phyloP scores from a whole-genome alignment of 2,888 invertebrate species.

The Pharmacophagus antenor region DNA sequence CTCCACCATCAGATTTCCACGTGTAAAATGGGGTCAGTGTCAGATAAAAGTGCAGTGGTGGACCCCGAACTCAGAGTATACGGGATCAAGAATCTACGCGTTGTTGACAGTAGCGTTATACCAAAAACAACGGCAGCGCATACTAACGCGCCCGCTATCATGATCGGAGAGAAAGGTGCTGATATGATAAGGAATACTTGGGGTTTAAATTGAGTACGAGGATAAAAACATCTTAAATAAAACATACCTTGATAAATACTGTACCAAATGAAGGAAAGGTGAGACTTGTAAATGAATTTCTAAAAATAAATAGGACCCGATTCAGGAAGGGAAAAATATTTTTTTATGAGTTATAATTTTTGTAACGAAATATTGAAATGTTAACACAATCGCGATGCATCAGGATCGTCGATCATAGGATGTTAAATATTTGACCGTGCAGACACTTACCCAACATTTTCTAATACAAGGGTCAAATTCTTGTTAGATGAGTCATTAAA shows the following conservation, averaged over 20 bases:
- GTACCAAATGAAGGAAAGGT: background rate
- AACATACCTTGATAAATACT: background rate
- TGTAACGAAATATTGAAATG: background rate
- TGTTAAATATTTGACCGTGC: background rate
- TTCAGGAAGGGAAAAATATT: background rate
- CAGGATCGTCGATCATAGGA: no score
- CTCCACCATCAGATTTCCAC: slow-evolving; percentile 86
- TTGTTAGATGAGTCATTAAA: no score
- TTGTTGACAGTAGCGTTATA: slow-evolving; percentile 86
- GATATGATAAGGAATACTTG: slow-evolving; percentile 82
- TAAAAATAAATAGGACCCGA: background rate
- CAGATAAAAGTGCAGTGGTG: slow-evolving; percentile 82
- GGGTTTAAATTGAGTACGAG: slow-evolving; percentile 44
- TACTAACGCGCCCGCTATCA: slow-evolving; percentile 84
- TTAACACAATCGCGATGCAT: no score
- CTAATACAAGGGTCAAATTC: no score
- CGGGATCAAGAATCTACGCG: slow-evolving; percentile 82
- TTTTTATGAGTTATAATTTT: background rate
- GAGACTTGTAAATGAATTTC: background rate
- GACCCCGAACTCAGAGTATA: slow-evolving; percentile 82
- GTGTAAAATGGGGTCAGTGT: slow-evolving; percentile 84
- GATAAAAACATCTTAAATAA: no score
- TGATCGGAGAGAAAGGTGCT: slow-evolving; percentile 87
- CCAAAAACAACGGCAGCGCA: slow-evolving; percentile 84
- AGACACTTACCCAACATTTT: no score